Evolutionary conservation across 2,113 vertebrate genomes (phyloP).

Genomic region (Sylvilagus bachmani): DNA sequence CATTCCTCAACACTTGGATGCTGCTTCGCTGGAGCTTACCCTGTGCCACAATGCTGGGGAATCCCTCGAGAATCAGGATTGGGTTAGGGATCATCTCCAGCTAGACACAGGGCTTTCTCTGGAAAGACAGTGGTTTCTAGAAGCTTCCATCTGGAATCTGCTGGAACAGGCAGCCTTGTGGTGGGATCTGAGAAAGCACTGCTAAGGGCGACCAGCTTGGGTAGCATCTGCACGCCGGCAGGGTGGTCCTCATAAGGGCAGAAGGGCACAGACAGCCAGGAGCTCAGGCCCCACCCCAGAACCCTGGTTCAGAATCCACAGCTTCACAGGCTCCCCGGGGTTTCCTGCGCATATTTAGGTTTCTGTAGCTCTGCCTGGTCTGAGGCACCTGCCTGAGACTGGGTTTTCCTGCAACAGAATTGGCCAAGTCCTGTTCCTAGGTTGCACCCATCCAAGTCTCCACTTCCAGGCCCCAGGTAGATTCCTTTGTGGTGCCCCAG

Average conservation of each 20-base stretch:
- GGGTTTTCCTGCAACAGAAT: conserved; percentile 66
- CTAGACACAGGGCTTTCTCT: not conserved
- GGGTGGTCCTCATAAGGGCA: not conserved
- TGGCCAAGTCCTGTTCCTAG: conserved; percentile 74
- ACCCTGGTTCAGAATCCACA: not conserved
- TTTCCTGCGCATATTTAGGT: not conserved
- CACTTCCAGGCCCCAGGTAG: conserved; percentile 46
- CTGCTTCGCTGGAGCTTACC: not conserved
- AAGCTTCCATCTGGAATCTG: not conserved
- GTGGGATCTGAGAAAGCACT: conserved; percentile 56
- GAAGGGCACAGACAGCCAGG: not conserved
- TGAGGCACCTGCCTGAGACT: conserved; percentile 37
- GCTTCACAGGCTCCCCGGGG: not conserved
- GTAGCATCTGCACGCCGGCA: conserved; percentile 4
- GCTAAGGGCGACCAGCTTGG: not conserved
- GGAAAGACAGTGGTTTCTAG: conserved; percentile 40
- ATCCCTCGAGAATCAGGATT: not conserved
- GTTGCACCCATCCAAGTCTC: conserved; percentile 63
- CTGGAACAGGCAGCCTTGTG: not conserved
- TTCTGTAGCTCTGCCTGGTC: not conserved
- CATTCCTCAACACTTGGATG: not conserved
- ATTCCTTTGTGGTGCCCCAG: conserved; percentile 73
- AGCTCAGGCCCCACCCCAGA: not conserved
- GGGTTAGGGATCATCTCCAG: conserved; percentile 23
- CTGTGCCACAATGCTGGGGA: not conserved